Percentiles rank a stretch among this genome's conserved stretches.
phyloP scores from a whole-genome alignment of 2,113 vertebrate genomes.

The Trematocara variabile region DNA sequence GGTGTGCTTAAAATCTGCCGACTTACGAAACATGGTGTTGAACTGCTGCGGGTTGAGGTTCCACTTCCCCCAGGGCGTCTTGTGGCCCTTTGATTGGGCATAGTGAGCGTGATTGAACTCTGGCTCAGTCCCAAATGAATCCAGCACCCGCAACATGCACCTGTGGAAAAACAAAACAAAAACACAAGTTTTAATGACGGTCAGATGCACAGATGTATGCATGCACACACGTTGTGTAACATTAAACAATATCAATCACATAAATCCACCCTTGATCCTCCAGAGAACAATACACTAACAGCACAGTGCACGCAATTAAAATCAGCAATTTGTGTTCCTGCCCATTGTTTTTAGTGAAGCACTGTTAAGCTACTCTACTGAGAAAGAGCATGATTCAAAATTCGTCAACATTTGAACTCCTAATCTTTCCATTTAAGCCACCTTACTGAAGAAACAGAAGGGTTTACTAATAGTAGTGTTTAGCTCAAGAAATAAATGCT shows the following conservation, averaged over 20 bases:
- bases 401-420: neutral
- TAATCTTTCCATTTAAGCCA: neutral
- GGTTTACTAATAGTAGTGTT: neutral
- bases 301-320: neutral
- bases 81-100: conserved; percentile 96
- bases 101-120: conserved; percentile 99
- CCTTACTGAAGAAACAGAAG: neutral
- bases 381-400: neutral
- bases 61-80: conserved; percentile 99
- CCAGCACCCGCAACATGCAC: conserved; percentile 95
- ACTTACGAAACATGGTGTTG: conserved; percentile 99
- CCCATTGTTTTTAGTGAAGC: neutral
- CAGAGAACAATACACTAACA: neutral
- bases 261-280: neutral
- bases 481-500: neutral
- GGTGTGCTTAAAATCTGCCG: neutral
- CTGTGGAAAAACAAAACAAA: conserved; percentile 61
- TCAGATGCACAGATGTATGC: neutral
- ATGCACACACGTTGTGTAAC: neutral
- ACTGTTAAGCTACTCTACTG: neutral
- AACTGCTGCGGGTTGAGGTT: conserved; percentile 99
- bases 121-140: conserved; percentile 96
- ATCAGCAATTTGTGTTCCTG: neutral
- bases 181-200: neutral
- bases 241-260: neutral